These are phyloP conservation scores for Fringilla coelebs DNA, from an alignment of 2,797 vertebrate genomes.

Conservation along the genomic window DNA sequence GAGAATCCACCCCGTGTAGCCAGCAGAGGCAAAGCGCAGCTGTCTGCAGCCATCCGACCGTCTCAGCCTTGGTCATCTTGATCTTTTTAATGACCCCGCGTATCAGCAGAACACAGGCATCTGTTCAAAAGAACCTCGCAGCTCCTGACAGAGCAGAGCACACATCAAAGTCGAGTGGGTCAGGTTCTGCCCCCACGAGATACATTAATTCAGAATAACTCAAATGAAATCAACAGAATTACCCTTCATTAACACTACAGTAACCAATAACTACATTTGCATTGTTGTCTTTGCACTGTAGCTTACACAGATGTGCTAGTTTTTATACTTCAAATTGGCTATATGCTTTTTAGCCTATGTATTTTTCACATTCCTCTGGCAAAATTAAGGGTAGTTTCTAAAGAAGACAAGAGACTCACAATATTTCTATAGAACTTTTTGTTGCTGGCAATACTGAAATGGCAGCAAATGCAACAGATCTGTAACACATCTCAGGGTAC, in stretches of 20 bases:
- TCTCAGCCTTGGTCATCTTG: slow-evolving; percentile 63
- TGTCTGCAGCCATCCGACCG: slow-evolving; percentile 23
- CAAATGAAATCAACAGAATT: slow-evolving; percentile 43
- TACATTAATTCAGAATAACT: slow-evolving; percentile 26
- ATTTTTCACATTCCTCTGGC: background rate
- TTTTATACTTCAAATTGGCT: background rate
- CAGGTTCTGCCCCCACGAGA: slow-evolving; percentile 19
- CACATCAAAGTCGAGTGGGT: slow-evolving; percentile 51
- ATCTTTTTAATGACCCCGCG: slow-evolving; percentile 48
- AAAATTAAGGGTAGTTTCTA: background rate
- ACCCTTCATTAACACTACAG: background rate
- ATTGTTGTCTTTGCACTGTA: background rate
- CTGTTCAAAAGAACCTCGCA: slow-evolving; percentile 60
- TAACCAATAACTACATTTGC: background rate
- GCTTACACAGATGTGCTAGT: background rate
- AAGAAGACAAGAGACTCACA: background rate
- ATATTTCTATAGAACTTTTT: background rate
- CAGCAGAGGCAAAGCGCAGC: background rate
- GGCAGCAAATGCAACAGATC: slow-evolving; percentile 17
- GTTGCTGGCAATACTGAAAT: background rate
- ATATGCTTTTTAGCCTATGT: background rate
- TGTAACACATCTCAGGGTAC: slow-evolving; percentile 1
- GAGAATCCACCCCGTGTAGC: background rate
- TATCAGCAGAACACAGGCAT: slow-evolving; percentile 52
- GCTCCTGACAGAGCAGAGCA: slow-evolving; percentile 58